phyloP scores from a whole-genome alignment of 2,888 invertebrate species.

The Dexiosoma caninum region DNA sequence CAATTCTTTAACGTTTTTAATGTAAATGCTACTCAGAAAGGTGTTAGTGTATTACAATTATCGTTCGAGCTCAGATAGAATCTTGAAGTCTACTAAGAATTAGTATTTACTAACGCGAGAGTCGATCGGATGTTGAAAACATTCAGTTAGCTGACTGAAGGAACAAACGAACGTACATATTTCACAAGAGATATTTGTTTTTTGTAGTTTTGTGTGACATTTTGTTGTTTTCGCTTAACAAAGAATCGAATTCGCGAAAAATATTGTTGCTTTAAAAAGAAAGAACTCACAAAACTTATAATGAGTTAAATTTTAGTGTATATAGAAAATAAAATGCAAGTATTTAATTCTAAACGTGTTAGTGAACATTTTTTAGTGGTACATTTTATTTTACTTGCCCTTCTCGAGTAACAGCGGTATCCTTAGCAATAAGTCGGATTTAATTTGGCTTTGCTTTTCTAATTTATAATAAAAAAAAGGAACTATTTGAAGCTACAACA shows the following conservation, averaged over 20 bases:
- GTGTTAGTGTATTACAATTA: slow-evolving; percentile 33
- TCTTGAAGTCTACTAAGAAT: slow-evolving; percentile 26
- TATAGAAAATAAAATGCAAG: neutral
- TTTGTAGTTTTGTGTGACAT: slow-evolving; percentile 31
- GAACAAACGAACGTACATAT: slow-evolving; percentile 21
- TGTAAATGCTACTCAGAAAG: slow-evolving; percentile 11
- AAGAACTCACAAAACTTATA: neutral
- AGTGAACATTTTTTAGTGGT: no score
- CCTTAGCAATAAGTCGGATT: no score
- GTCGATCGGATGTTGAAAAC: slow-evolving; percentile 38
- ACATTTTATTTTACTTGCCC: no score
- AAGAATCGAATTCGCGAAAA: neutral
- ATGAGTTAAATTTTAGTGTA: slow-evolving; percentile 13
- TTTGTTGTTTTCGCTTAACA: slow-evolving; percentile 25
- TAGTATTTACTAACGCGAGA: slow-evolving; percentile 32
- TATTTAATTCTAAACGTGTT: neutral
- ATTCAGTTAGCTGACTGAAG: slow-evolving; percentile 10
- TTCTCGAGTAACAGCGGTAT: no score
- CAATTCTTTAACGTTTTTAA: slow-evolving; percentile 5
- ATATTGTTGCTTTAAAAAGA: neutral
- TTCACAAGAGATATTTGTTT: slow-evolving; percentile 2
- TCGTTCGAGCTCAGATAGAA: slow-evolving; percentile 47
- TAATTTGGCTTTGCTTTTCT: no score
- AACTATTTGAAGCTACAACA: no score
- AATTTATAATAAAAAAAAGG: no score